Evolutionary conservation across 2,888 invertebrate species (phyloP), one percentile per base, ranked within the genome.

Genomic region (Mystacides longicornis): DNA sequence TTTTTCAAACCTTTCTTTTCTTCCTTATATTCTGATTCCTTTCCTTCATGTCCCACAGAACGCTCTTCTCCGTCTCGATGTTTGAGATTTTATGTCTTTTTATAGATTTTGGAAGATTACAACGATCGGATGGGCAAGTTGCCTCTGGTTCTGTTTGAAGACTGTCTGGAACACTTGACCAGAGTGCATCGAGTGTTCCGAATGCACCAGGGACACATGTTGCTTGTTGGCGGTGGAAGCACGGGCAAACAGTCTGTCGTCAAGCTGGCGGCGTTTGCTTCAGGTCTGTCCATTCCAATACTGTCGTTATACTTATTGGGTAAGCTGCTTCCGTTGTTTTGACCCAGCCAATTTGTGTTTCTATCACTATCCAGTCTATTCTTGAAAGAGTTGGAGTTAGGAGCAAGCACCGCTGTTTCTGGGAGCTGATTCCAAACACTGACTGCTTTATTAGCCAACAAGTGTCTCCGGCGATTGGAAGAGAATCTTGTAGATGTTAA

Each of bases 121-220:
- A 89, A 89, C 67, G 92, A 92, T 63, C 80, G 81, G 21, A 76
- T 81, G 50, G 77, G 77, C 57, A 85, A 86, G 66, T 78, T 94
- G 74, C 85, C 83, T 21, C 78, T 95, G 61, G 93, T 95, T 0
- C 75, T 95, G 21, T 95, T 95, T 68, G 90, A 95, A 66, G 93
- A 94, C 67, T 94, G 93, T 43, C 71, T 95, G 51, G 93, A 95
- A 67, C 94, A 96, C 69, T 68, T 95, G 65, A 94, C 92, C 0
- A 79, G 94, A 47, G 81, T 93, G 11, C 93, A 94, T 64, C 83
- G 95, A 20, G 86, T 87, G 0, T 74, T 95, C 58, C 80, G 94
- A 60, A 85, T 93, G 83, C 81, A 87, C 66, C 74, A 86, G 60
- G 93, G 93, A 0, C 91, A 95, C 67, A 83, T 87, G 3, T 77